phyloP scores from a whole-genome alignment of 2,888 invertebrate genomes.

The Coleophora deauratella region DNA sequence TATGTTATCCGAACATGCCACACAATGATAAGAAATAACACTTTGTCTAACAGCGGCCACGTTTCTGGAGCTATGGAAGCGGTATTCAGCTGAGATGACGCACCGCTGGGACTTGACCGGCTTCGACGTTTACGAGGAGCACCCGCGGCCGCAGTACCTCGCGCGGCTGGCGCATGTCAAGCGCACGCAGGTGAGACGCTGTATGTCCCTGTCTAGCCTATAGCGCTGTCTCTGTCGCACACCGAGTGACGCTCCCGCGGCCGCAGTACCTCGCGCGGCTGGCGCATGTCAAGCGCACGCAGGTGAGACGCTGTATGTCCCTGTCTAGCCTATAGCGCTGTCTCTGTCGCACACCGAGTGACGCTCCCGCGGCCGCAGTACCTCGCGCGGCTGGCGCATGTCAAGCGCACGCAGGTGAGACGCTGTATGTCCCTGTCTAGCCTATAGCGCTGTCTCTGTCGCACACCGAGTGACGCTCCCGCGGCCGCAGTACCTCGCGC shows the following conservation, averaged over 20 bases:
- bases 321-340: too few relatives aligned
- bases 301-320: constrained; percentile 42
- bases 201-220: not conserved
- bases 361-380: constrained; percentile 95
- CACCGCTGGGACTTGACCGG: constrained; percentile 97
- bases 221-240: too few relatives aligned
- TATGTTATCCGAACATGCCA: too few relatives aligned
- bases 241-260: constrained; percentile 92
- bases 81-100: constrained; percentile 95
- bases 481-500: constrained; percentile 90
- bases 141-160: constrained; percentile 93
- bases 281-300: constrained; percentile 82
- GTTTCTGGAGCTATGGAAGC: constrained; percentile 97
- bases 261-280: constrained; percentile 91
- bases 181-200: constrained; percentile 73
- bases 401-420: constrained; percentile 79
- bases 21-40: too few relatives aligned
- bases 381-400: constrained; percentile 84
- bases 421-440: not conserved
- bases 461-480: too few relatives aligned
- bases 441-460: too few relatives aligned
- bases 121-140: constrained; percentile 93
- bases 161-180: constrained; percentile 85
- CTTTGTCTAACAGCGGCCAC: constrained; percentile 77
- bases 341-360: too few relatives aligned